These are phyloP conservation scores for Heliornis fulica DNA, from an alignment of 2,113 vertebrate species.

Conservation along the genomic window DNA sequence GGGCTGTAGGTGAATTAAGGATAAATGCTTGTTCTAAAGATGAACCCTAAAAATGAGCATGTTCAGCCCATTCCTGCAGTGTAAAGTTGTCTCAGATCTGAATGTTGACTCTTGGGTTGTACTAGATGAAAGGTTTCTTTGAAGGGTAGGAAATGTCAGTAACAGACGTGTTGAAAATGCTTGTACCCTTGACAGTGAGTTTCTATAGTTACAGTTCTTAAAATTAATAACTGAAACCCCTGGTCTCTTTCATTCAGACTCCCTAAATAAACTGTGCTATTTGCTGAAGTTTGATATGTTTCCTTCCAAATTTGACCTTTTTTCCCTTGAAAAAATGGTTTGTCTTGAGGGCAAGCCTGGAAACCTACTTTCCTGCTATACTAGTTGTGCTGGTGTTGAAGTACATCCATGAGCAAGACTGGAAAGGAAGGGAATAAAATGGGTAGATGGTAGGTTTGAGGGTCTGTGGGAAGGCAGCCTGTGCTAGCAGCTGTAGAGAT, in stretches of 20 bases:
- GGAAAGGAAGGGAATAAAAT: neutral
- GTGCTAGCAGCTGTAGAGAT: neutral
- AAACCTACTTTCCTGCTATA: neutral
- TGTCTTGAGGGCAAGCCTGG: neutral
- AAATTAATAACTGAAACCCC: neutral
- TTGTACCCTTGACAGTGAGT: neutral
- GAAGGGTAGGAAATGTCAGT: neutral
- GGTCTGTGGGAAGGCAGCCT: neutral
- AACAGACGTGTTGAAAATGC: neutral
- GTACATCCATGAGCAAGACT: neutral
- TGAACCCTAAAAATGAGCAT: neutral
- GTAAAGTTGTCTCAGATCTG: neutral
- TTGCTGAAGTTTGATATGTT: neutral
- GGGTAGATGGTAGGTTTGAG: neutral
- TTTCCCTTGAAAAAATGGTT: neutral
- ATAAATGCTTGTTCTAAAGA: neutral
- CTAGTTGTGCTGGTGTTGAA: neutral
- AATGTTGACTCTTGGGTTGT: neutral
- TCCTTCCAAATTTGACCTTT: neutral
- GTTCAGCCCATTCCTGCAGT: neutral
- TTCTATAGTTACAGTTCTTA: neutral
- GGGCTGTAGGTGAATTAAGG: neutral
- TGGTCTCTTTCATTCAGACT: neutral
- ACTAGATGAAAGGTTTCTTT: neutral
- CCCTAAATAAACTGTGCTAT: neutral